phyloP scores from a whole-genome alignment of 2,113 vertebrate genomes.

The Ondatra zibethicus region DNA sequence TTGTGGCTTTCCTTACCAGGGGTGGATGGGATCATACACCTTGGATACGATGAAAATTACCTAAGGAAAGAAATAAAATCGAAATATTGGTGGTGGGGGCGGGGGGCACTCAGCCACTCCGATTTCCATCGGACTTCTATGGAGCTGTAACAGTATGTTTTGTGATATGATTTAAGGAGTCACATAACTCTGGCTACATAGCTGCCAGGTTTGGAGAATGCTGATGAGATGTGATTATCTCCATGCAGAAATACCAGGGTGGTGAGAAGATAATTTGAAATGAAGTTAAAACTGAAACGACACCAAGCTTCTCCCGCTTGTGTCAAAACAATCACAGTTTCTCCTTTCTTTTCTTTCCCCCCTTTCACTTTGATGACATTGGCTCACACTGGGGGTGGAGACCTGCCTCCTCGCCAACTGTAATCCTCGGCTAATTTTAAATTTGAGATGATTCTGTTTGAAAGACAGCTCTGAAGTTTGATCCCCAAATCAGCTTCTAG shows the following conservation, averaged over 20 bases:
- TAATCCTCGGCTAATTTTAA: constrained; percentile 79
- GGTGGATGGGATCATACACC: not conserved
- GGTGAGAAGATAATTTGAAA: constrained; percentile 74
- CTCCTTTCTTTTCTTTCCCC: not conserved
- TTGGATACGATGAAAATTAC: constrained; percentile 33
- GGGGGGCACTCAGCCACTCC: not conserved
- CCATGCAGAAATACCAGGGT: constrained; percentile 69
- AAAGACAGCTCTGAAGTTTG: constrained; percentile 72
- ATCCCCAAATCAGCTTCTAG: constrained; percentile 65
- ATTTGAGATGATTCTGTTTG: constrained; percentile 65
- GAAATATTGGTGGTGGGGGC: not conserved
- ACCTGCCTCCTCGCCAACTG: constrained; percentile 61
- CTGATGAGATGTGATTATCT: constrained; percentile 72
- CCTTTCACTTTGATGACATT: constrained; percentile 67
- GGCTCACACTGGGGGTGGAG: constrained; percentile 72
- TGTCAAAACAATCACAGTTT: constrained; percentile 79
- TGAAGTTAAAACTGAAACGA: constrained; percentile 78
- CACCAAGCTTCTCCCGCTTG: constrained; percentile 59
- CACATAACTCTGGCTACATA: constrained; percentile 18
- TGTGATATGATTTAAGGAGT: constrained; percentile 60
- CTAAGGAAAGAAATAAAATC: constrained; percentile 49
- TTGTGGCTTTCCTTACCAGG: not conserved
- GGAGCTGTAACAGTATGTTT: not conserved
- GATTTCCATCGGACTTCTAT: not conserved
- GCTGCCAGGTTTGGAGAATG: constrained; percentile 26